Percentiles rank a stretch among this genome's conserved stretches.
Conservation (phyloP, 2,797 vertebrate species). For the Rhynchonycteris naso region DNA sequence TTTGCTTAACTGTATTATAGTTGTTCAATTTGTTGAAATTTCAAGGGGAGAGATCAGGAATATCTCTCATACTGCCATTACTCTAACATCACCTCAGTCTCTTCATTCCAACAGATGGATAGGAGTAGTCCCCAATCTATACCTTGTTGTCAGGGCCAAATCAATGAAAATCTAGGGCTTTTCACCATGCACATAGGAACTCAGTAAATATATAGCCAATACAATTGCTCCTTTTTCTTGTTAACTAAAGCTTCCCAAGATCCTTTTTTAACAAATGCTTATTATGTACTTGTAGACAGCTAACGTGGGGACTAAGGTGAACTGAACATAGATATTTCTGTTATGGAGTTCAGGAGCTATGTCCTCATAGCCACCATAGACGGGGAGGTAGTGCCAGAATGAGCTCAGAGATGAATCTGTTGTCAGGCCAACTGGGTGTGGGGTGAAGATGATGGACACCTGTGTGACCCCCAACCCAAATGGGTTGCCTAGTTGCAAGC, state of each 20-base stretch:
- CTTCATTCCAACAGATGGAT: not conserved
- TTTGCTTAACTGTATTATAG: too few species aligned
- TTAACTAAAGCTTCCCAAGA: accelerated
- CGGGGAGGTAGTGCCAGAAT: not conserved
- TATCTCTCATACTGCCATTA: too few species aligned
- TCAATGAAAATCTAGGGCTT: not conserved
- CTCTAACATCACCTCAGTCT: too few species aligned
- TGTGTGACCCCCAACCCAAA: not conserved
- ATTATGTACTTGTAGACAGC: not conserved
- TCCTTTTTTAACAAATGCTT: not conserved
- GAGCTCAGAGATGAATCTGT: not conserved
- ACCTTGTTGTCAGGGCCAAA: not conserved
- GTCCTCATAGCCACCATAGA: accelerated
- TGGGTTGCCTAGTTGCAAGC: not conserved
- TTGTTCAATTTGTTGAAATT: too few species aligned
- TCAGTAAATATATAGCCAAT: not conserved
- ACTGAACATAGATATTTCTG: not conserved
- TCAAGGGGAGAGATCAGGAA: too few species aligned
- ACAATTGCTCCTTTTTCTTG: not conserved
- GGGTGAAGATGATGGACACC: too few species aligned
- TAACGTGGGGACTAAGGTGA: not conserved
- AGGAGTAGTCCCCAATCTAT: not conserved
- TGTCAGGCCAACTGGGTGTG: accelerated
- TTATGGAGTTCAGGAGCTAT: not conserved
- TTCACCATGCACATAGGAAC: accelerated